These are phyloP conservation scores for Heteropelma amictum DNA, from an alignment of 2,888 invertebrate genomes.

Conservation along the genomic window DNA sequence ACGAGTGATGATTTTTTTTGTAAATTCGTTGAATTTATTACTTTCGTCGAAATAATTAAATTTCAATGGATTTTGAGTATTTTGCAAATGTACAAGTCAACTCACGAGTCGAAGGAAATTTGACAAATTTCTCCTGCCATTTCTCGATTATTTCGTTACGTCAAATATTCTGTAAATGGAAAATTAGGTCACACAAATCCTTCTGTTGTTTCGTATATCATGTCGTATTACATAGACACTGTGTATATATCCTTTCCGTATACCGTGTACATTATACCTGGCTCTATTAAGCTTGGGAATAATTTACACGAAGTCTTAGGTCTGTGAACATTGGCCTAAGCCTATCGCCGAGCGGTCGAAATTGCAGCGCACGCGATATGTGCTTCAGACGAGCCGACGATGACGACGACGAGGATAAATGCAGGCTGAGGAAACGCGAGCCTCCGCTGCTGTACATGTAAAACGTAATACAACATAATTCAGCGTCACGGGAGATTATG, in stretches of 20 bases:
- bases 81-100: too few relatives aligned
- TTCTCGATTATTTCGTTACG: neutral
- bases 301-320: slow-evolving; percentile 51
- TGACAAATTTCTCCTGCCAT: neutral
- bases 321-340: slow-evolving; percentile 48
- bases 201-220: slow-evolving; percentile 2
- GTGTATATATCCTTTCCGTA: neutral
- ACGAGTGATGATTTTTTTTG: too few relatives aligned
- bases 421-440: slow-evolving; percentile 12
- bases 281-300: slow-evolving; percentile 49
- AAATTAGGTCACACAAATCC: slow-evolving; percentile 34
- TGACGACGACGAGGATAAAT: neutral
- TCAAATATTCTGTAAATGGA: too few relatives aligned
- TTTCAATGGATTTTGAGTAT: too few relatives aligned
- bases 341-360: slow-evolving; percentile 49
- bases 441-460: too few relatives aligned
- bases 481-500: too few relatives aligned
- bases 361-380: slow-evolving; percentile 31
- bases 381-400: slow-evolving; percentile 32
- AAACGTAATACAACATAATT: too few relatives aligned
- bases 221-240: neutral
- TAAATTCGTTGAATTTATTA: too few relatives aligned
- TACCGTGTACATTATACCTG: slow-evolving; percentile 16
- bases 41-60: too few relatives aligned
- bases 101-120: neutral